Base-by-base conservation (phyloP, 64 coral and sea anemone genomes). In the Dendrophyllia cribrosa region DNA sequence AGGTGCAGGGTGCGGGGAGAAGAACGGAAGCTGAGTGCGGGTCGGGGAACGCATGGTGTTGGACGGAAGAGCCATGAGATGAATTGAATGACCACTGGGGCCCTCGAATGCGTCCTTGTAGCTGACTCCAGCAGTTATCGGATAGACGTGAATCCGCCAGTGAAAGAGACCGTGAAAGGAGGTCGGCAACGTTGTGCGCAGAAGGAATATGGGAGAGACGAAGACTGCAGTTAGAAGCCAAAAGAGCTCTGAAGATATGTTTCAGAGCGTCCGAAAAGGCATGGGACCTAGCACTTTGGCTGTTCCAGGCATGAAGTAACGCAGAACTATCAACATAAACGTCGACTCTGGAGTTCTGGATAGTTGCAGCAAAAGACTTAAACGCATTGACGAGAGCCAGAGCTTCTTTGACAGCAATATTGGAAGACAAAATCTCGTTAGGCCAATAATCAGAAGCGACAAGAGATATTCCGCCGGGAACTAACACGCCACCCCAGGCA, bases 381-480 rank as follows among this genome's bases (percentile, higher is more conserved):
- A 85, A 17, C 1, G 64, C 81, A 85, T 85, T 85, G 26, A 6
- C 34, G 4, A 85, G 59, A 10, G 81, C 81, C 3, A 85, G 46
- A 17, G 81, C 64, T 68, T 85, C 81, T 44, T 83, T 91, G 1
- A 76, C 71, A 0, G 68, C 55, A 59, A 77, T 88, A 14, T 88
- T 47, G 4, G 51, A 74, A 1, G 45, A 23, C 9, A 60, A 14
- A 6, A 47, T 4, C 14, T 25, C 48, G 0, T 51, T 45, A 69
- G 46, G 9, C 88, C 88, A 90, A 16, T 91, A 91, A 17, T 72
- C 77, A 20, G 26, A 66, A 19, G 66, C 64, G n/a, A n/a, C n/a
- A n/a, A 51, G 2, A 46, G 43, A 14, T 4, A 45, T 21, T 47
- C 8, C 58, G 62, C 46, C 25, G 3, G 59, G 49, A 6, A 70